Percentiles rank a stretch among this genome's conserved stretches.
These are phyloP conservation scores for Sphaerophoria taeniata DNA, from an alignment of 2,888 invertebrate species.

Conservation along the genomic window DNA sequence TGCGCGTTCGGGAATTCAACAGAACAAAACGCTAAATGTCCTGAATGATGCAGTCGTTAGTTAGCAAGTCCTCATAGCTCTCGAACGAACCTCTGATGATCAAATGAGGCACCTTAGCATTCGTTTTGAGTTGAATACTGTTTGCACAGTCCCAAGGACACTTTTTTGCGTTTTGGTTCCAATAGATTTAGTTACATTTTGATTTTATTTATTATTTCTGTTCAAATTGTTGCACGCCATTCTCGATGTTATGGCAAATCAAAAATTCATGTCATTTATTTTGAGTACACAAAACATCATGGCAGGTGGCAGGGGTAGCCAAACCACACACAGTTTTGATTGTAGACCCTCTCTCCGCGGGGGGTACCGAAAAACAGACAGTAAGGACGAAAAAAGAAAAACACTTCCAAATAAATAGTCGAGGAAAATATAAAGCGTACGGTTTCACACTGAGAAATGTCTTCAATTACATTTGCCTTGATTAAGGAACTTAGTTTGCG, in stretches of 20 bases:
- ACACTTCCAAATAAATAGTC: background rate
- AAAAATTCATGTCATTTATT: constrained; percentile 63
- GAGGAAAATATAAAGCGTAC: constrained; percentile 32
- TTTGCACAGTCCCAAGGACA: constrained; percentile 58
- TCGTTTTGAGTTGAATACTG: constrained; percentile 39
- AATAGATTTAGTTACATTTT: constrained; percentile 61
- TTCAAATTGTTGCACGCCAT: constrained; percentile 57
- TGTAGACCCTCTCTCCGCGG: constrained; percentile 1
- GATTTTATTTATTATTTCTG: constrained; percentile 57
- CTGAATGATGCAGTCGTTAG: constrained; percentile 52
- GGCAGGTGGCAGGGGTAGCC: background rate
- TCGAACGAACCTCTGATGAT: background rate
- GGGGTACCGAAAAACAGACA: background rate
- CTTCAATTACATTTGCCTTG: constrained; percentile 74
- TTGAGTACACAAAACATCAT: constrained; percentile 20
- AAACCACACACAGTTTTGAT: constrained; percentile 56
- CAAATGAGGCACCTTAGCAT: background rate
- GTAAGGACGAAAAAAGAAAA: background rate
- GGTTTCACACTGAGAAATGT: constrained; percentile 73
- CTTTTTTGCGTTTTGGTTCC: constrained; percentile 9
- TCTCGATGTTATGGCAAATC: constrained; percentile 45
- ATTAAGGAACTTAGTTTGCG: constrained; percentile 73
- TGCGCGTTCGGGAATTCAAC: constrained; percentile 53
- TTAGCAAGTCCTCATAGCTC: constrained; percentile 20
- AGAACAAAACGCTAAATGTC: constrained; percentile 67